Percentiles rank a stretch among this genome's conserved stretches.
Evolutionary conservation across 2,888 invertebrate species (phyloP).

Genomic region (Paralinhomoeus sp.): DNA sequence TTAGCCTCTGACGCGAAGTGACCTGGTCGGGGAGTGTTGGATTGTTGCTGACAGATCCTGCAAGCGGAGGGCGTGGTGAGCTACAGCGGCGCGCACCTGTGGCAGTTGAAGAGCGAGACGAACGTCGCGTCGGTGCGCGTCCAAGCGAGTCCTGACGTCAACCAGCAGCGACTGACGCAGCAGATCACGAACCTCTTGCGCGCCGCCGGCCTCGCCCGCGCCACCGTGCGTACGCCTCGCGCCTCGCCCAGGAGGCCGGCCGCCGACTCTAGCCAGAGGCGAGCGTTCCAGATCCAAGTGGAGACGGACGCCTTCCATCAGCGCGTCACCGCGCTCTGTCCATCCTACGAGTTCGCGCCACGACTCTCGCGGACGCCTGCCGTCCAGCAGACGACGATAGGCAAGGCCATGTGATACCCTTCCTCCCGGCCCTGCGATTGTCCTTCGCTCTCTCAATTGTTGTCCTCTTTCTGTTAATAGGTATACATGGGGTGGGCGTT

Average conservation of each 20-base stretch:
- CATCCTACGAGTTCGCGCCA: constrained; percentile 8
- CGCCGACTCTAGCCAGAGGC: too few relatives aligned
- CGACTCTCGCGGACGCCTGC: background rate
- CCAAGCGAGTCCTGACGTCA: constrained; percentile 18
- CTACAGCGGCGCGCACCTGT: constrained; percentile 32
- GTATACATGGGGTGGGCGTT: too few relatives aligned
- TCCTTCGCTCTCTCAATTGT: too few relatives aligned
- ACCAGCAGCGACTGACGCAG: constrained; percentile 16
- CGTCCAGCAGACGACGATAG: background rate
- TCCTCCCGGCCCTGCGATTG: too few relatives aligned
- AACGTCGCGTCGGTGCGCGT: constrained; percentile 30
- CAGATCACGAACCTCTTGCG: constrained; percentile 12
- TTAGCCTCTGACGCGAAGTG: too few relatives aligned
- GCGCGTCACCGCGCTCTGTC: constrained; percentile 28
- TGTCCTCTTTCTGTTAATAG: too few relatives aligned
- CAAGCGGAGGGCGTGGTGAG: constrained; percentile 31
- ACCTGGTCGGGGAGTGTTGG: too few relatives aligned
- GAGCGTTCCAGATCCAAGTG: constrained; percentile 28
- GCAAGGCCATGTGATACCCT: background rate
- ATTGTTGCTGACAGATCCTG: constrained; percentile 18
- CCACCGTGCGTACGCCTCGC: constrained; percentile 21
- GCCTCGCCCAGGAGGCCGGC: background rate
- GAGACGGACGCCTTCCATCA: constrained; percentile 29
- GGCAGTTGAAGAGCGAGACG: constrained; percentile 31
- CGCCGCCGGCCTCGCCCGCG: constrained; percentile 24